These are phyloP conservation scores for Pheucticus melanocephalus DNA, from an alignment of 2,113 vertebrate species.

Conservation along the genomic window DNA sequence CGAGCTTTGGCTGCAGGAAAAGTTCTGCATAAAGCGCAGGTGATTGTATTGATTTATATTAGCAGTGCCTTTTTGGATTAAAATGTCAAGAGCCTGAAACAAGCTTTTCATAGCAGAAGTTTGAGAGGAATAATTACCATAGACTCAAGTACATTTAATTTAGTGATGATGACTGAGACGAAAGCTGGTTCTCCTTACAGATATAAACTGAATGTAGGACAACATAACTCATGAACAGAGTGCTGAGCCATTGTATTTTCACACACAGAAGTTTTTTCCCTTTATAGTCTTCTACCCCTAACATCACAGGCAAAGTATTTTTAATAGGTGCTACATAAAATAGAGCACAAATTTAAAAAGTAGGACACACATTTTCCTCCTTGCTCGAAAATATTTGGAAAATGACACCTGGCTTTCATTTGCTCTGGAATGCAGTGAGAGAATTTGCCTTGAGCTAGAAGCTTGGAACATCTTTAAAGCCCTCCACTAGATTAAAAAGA, in stretches of 20 bases:
- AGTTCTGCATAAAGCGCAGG: background rate
- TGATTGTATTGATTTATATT: background rate
- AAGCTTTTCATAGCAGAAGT: background rate
- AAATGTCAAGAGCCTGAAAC: background rate
- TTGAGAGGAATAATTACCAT: background rate
- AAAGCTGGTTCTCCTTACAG: background rate
- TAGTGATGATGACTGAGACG: background rate
- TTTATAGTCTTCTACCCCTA: background rate
- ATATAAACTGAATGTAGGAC: background rate
- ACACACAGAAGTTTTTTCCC: background rate
- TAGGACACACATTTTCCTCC: background rate
- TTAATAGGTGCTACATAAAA: background rate
- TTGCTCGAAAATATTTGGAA: background rate
- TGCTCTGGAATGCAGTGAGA: background rate
- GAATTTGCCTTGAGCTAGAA: background rate
- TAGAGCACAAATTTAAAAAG: background rate
- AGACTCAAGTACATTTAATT: background rate
- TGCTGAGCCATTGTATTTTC: background rate
- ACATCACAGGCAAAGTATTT: background rate
- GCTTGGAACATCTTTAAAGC: background rate
- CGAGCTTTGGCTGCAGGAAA: background rate
- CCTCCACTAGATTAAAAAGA: background rate
- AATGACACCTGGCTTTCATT: background rate
- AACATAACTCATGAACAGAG: background rate
- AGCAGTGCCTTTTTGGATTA: background rate